phyloP scores from a whole-genome alignment of 35 echinoderm and acorn worm genomes.

The Ptychodera flava region DNA sequence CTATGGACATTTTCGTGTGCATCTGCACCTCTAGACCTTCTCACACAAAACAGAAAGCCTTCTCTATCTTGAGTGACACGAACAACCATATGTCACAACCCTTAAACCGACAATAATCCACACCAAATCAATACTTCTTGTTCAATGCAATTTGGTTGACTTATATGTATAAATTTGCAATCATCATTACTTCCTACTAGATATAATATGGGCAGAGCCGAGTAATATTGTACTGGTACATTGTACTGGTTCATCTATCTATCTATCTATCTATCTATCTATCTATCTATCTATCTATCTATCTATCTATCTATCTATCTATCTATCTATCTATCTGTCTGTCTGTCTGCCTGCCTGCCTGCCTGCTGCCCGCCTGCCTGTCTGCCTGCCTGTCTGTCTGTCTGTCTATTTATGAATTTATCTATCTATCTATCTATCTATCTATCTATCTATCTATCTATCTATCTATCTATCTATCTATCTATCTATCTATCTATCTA shows the following conservation, averaged over 20 bases:
- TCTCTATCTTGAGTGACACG: no score
- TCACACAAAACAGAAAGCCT: no score
- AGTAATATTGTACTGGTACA: neutral
- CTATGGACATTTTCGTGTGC: neutral
- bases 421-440: neutral
- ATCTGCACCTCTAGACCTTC: neutral
- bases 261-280: neutral
- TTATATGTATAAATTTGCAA: neutral
- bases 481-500: neutral
- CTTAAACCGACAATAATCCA: no score
- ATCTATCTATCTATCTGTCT: neutral
- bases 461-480: neutral
- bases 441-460: neutral
- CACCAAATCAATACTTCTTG: no score
- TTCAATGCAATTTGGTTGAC: no score
- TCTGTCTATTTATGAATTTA: neutral
- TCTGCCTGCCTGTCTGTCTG: neutral
- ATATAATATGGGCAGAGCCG: neutral
- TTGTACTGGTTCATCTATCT: neutral
- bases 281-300: conserved; percentile 2
- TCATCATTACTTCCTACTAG: neutral
- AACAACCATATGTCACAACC: no score
- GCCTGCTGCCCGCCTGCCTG: neutral
- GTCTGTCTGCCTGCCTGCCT: neutral
- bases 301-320: conserved; percentile 2